phyloP scores from a whole-genome alignment of 2,113 vertebrate species.

The Pogona vitticeps region DNA sequence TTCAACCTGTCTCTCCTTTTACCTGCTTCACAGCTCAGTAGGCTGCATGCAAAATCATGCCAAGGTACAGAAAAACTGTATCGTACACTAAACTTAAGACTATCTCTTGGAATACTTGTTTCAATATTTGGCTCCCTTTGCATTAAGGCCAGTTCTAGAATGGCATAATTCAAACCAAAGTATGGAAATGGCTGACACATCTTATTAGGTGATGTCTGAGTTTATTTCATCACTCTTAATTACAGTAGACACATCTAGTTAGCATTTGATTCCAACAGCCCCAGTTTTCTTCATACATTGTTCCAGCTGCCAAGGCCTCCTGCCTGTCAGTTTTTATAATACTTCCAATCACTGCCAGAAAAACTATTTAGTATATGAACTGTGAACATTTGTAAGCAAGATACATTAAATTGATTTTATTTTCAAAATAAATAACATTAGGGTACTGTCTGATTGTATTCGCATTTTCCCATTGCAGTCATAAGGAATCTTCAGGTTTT shows the following conservation, averaged over 20 bases:
- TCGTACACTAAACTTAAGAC: background rate
- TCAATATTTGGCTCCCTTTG: background rate
- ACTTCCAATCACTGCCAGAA: background rate
- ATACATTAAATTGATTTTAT: background rate
- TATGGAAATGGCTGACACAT: background rate
- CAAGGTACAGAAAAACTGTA: background rate
- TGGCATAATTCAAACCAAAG: slow-evolving; percentile 8
- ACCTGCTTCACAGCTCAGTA: background rate
- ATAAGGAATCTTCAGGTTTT: background rate
- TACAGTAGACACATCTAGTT: background rate
- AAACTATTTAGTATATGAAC: background rate
- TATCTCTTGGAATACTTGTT: background rate
- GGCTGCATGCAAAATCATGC: background rate
- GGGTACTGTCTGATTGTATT: background rate
- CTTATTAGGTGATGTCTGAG: background rate
- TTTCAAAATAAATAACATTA: background rate
- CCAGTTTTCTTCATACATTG: background rate
- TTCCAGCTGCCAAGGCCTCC: background rate
- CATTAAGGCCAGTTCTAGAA: background rate
- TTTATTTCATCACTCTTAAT: background rate
- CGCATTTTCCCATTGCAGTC: background rate
- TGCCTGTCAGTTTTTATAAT: background rate
- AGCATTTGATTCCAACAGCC: background rate
- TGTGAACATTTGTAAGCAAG: background rate
- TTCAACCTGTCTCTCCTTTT: background rate